phyloP scores from a whole-genome alignment of 2,888 invertebrate genomes.

The Colletes collaris region DNA sequence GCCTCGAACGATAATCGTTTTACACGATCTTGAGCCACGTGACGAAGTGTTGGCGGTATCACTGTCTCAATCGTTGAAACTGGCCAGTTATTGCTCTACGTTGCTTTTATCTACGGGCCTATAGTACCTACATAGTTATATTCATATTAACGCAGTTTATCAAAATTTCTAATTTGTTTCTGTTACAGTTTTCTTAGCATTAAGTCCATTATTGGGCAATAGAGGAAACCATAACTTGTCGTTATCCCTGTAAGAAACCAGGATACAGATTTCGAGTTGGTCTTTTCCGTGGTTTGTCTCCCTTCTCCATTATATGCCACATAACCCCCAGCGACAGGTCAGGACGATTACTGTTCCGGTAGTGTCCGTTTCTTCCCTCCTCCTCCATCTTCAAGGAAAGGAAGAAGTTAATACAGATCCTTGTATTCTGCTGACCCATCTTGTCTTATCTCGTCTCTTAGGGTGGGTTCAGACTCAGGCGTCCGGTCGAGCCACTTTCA shows the following conservation, averaged over 20 bases:
- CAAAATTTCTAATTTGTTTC: too few species aligned
- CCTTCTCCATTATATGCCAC: background rate
- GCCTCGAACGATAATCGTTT: conserved; percentile 53
- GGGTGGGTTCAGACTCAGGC: too few species aligned
- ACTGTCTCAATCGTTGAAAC: conserved; percentile 42
- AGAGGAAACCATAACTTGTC: conserved; percentile 2
- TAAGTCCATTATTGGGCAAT: conserved; percentile 36
- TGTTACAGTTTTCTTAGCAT: background rate
- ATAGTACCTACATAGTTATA: too few species aligned
- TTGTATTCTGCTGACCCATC: conserved; percentile 59
- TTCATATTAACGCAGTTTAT: too few species aligned
- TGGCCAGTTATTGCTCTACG: conserved; percentile 19
- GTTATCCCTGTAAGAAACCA: background rate
- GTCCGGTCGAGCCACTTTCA: too few species aligned
- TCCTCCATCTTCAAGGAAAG: conserved; percentile 42
- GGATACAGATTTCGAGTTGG: conserved; percentile 6
- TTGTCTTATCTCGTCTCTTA: conserved; percentile 62
- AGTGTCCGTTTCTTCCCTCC: conserved; percentile 30
- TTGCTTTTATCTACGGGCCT: conserved; percentile 38
- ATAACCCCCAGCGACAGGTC: conserved; percentile 61
- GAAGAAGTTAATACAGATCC: conserved; percentile 59
- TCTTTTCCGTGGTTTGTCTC: background rate
- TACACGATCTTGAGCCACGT: conserved; percentile 47
- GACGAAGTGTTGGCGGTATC: conserved; percentile 44
- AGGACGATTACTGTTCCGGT: conserved; percentile 56